These are phyloP conservation scores for Aphodius granarius DNA, from an alignment of 2,888 invertebrate species.

Conservation along the genomic window DNA sequence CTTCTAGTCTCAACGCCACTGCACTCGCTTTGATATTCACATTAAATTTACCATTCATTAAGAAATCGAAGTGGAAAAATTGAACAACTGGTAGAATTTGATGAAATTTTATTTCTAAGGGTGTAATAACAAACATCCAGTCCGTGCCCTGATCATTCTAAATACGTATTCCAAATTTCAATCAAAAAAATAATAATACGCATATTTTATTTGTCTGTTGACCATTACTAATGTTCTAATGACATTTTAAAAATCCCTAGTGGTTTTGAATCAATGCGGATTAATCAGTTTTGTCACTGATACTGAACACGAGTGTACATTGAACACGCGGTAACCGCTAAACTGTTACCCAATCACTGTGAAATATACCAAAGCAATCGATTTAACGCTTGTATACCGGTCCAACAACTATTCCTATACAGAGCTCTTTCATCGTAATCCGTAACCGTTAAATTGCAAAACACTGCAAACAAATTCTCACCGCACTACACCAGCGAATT, in stretches of 20 bases:
- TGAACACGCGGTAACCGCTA: not conserved
- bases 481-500: too few species aligned
- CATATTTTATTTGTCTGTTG: too few species aligned
- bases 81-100: too few species aligned
- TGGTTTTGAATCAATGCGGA: not conserved
- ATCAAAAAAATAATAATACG: too few species aligned
- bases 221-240: too few species aligned
- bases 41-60: not conserved
- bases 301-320: not conserved
- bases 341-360: conserved; percentile 9
- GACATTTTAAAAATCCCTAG: too few species aligned
- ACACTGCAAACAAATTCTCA: not conserved
- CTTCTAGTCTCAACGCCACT: not conserved
- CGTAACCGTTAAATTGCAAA: not conserved
- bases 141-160: too few species aligned
- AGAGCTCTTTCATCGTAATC: not conserved
- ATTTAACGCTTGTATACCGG: conserved; percentile 8
- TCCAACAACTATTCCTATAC: not conserved
- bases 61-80: not conserved
- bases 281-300: not conserved
- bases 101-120: too few species aligned
- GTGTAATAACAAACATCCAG: too few species aligned
- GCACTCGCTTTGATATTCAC: not conserved
- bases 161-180: too few species aligned
- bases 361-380: conserved; percentile 9